Base-by-base conservation (phyloP, 2,888 invertebrate genomes). In the Taenaris catops region DNA sequence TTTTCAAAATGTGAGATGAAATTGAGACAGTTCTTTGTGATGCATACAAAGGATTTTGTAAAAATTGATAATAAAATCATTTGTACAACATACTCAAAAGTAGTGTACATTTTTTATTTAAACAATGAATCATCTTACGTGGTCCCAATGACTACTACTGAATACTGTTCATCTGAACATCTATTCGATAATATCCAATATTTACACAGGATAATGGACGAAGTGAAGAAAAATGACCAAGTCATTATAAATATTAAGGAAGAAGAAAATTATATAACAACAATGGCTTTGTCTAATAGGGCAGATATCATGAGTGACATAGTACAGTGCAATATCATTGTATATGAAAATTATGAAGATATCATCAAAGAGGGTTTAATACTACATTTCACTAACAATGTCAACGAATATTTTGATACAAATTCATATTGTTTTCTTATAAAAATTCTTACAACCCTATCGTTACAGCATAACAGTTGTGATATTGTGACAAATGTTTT, bases 271-370 rank as follows among this genome's bases (percentile, higher is more conserved):
- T 71, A 68, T 33, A 56, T 80, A 1, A 67, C 70, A 17, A 63
- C 72, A 4, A 44, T 83, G 16, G 63, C 84, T 1, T 51, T 84
- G 16, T 63, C 78, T 1, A 73, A 68, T 8, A 63, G 76, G 34
- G 66, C 62, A 42, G 75, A 81, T 26, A 44, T 84, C 3, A 61
- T 83, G 58, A 53, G 68, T 18, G 58, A 48, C 21, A 41, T 74
- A 3, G 54, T 84, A 31, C 25, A 51, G 1, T 53, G 54, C 24
- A 57, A 46, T 14, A 44, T 69, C 0, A 40, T 42, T 14, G 58
- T 79, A 3, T 75, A 61, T 51, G 70, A 78, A 32, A 64, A 44
- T 17, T 81, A 75, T 46, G 55, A 65, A 40, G 70, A 81, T 48
- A 63, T 65, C 16, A 34, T 58, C 3, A 49, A 46, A 32, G 63